phyloP scores from a whole-genome alignment of 2,888 invertebrate genomes.

The Cistogaster globosa region DNA sequence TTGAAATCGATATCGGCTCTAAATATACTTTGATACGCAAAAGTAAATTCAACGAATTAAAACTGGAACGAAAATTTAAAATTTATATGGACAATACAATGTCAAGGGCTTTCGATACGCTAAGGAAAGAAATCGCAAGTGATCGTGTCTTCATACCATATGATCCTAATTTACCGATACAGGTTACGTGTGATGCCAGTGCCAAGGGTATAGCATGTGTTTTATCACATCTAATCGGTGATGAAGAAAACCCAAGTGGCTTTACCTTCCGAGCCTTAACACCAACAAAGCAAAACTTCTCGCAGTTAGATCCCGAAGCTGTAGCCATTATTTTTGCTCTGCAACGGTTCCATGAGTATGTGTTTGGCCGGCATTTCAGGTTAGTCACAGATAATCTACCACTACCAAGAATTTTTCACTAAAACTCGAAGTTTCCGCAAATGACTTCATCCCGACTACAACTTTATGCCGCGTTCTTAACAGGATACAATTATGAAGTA shows the following conservation, averaged over 20 bases:
- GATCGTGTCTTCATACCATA: too few species aligned
- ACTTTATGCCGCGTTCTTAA: background rate
- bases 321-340: slow-evolving; percentile 46
- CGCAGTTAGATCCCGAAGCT: slow-evolving; percentile 3
- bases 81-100: too few species aligned
- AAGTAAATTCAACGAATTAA: background rate
- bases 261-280: background rate
- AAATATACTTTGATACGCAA: background rate
- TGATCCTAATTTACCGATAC: too few species aligned
- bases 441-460: background rate
- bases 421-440: background rate
- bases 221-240: slow-evolving; percentile 47
- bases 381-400: slow-evolving; percentile 47
- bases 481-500: slow-evolving; percentile 39
- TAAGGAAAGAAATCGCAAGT: too few species aligned
- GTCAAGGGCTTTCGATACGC: too few species aligned
- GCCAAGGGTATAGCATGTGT: slow-evolving; percentile 59
- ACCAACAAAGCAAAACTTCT: slow-evolving; percentile 28
- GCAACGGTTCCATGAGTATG: slow-evolving; percentile 53
- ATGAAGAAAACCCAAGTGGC: slow-evolving; percentile 16
- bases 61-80: background rate
- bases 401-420: background rate
- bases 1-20: background rate
- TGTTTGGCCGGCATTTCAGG: slow-evolving; percentile 48
- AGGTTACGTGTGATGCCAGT: slow-evolving; percentile 23